Conservation (phyloP, 2,888 invertebrate genomes). For the Thera obeliscata region DNA sequence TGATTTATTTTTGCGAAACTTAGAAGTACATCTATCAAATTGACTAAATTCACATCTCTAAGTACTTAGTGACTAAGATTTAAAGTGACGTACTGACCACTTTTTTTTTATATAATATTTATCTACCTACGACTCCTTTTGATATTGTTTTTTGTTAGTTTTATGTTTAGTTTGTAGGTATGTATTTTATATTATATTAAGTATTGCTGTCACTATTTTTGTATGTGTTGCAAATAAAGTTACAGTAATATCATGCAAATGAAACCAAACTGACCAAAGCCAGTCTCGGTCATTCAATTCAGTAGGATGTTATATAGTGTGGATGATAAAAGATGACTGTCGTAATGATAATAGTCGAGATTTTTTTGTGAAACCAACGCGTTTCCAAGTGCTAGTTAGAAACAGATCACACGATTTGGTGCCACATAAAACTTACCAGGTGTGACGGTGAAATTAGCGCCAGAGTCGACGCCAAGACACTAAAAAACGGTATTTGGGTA, state of each 20-base stretch:
- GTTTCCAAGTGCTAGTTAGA: slow-evolving; percentile 31
- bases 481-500: slow-evolving; percentile 37
- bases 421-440: slow-evolving; percentile 42
- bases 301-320: not conserved
- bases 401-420: slow-evolving; percentile 39
- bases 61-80: slow-evolving; percentile 33
- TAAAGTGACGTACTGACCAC: too few species aligned
- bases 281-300: too few species aligned
- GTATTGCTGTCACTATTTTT: too few species aligned
- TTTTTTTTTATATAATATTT: too few species aligned
- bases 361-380: slow-evolving; percentile 12
- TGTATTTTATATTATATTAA: too few species aligned
- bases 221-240: too few species aligned
- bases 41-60: slow-evolving; percentile 46
- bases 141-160: too few species aligned
- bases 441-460: slow-evolving; percentile 42
- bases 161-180: too few species aligned
- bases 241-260: too few species aligned
- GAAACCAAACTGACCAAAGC: too few species aligned
- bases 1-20: slow-evolving; percentile 53
- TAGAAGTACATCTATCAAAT: slow-evolving; percentile 61
- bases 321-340: not conserved
- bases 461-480: slow-evolving; percentile 40
- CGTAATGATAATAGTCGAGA: not conserved
- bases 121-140: too few species aligned